Percentiles rank a stretch among this genome's conserved stretches.
phyloP scores from a whole-genome alignment of 2,888 invertebrate genomes.

The Slavum lentiscoides region DNA sequence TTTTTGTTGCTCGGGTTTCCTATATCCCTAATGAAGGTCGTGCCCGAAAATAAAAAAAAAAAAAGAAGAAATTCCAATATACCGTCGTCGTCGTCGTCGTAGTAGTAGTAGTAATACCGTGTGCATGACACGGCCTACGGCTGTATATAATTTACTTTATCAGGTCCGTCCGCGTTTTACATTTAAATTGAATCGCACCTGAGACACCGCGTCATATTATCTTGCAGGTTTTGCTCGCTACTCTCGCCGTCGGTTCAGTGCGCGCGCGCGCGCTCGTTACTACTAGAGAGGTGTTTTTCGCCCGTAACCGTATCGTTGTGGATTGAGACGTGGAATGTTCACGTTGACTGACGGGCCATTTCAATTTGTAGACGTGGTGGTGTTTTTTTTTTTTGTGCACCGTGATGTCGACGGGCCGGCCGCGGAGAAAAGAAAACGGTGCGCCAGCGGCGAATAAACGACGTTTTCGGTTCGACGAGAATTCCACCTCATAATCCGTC shows the following conservation, averaged over 20 bases:
- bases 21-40: constrained; percentile 35
- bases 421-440: background rate
- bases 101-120: background rate
- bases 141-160: background rate
- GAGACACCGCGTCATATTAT: background rate
- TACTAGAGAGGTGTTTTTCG: too few relatives aligned
- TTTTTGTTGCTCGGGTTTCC: constrained; percentile 31
- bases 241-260: background rate
- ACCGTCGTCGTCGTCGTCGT: too few relatives aligned
- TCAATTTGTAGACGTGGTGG: background rate
- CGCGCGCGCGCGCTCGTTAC: too few relatives aligned
- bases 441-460: background rate
- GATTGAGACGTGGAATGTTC: too few relatives aligned
- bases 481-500: constrained; percentile 1
- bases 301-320: too few relatives aligned
- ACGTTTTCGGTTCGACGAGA: background rate
- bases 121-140: background rate
- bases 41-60: constrained; percentile 34
- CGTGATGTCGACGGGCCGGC: background rate
- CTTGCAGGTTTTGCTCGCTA: background rate
- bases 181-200: constrained; percentile 13
- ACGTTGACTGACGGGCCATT: too few relatives aligned
- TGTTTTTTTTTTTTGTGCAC: background rate
- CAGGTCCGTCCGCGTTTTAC: background rate
- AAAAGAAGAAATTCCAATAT: background rate